Conservation (phyloP, 2,113 vertebrate species). For the Sakesphorus luctuosus region DNA sequence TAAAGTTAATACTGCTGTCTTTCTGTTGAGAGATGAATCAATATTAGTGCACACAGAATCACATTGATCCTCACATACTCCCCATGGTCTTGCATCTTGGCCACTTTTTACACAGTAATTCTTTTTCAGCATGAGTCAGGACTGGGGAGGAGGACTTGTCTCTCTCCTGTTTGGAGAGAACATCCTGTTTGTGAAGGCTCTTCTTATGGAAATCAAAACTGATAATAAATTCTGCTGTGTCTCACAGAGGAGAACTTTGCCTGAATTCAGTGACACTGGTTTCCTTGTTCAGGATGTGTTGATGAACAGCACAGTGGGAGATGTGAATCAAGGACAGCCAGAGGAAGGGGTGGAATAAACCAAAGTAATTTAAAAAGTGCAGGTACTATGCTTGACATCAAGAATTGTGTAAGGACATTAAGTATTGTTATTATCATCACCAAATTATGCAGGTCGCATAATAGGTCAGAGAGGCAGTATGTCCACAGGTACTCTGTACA, state of each 20-base stretch:
- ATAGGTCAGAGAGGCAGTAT: neutral
- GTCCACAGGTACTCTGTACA: neutral
- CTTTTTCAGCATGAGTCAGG: neutral
- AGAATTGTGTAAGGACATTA: neutral
- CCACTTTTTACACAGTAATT: neutral
- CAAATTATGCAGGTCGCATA: constrained; percentile 15
- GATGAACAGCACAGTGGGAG: neutral
- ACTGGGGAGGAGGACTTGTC: neutral
- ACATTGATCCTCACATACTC: neutral
- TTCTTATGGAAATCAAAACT: neutral
- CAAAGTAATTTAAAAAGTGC: neutral
- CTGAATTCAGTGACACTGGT: neutral
- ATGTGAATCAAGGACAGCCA: neutral
- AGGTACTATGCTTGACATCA: neutral
- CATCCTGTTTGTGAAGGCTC: neutral
- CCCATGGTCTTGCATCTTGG: neutral
- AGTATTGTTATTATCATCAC: neutral
- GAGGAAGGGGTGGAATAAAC: neutral
- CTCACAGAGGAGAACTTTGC: neutral
- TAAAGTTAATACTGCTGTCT: neutral
- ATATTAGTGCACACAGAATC: neutral
- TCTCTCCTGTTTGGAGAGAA: neutral
- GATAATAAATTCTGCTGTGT: neutral
- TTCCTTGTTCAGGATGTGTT: neutral
- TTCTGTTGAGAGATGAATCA: neutral